These are phyloP conservation scores for Trichopoda pennipes DNA, from an alignment of 2,888 invertebrate species.

Conservation along the genomic window DNA sequence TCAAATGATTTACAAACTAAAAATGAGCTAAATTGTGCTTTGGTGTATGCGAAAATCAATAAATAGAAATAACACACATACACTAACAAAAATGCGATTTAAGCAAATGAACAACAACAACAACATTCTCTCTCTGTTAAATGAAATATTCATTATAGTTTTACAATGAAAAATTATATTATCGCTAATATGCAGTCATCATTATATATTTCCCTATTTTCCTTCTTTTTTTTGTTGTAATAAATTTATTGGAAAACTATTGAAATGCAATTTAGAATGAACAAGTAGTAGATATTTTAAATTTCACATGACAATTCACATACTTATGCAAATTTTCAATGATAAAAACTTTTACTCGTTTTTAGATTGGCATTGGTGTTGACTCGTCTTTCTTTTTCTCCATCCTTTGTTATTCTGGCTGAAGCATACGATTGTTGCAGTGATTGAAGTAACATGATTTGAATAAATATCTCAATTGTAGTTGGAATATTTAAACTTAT, in stretches of 20 bases:
- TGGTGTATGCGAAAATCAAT: not conserved
- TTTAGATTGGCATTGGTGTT: constrained; percentile 7
- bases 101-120: not conserved
- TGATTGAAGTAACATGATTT: constrained; percentile 33
- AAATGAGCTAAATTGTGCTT: not conserved
- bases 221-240: not conserved
- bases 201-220: constrained; percentile 7
- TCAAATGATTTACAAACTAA: constrained; percentile 21
- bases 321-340: constrained; percentile 1
- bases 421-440: constrained; percentile 9
- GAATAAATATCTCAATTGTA: constrained; percentile 18
- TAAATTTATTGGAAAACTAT: constrained; percentile 39
- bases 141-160: constrained; percentile 41
- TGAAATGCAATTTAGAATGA: constrained; percentile 23
- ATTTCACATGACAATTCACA: not conserved
- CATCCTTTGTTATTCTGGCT: not conserved
- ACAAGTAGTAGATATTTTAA: constrained; percentile 19
- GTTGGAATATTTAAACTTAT: not conserved
- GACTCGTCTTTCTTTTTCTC: not conserved
- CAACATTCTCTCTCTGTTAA: constrained; percentile 32
- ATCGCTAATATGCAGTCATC: constrained; percentile 54
- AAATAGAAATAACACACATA: not conserved
- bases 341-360: not conserved
- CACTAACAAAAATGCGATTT: not conserved
- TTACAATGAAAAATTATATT: constrained; percentile 49